These are phyloP conservation scores for Trochalopteron elliotii DNA, from an alignment of 2,113 vertebrate species.

Conservation along the genomic window DNA sequence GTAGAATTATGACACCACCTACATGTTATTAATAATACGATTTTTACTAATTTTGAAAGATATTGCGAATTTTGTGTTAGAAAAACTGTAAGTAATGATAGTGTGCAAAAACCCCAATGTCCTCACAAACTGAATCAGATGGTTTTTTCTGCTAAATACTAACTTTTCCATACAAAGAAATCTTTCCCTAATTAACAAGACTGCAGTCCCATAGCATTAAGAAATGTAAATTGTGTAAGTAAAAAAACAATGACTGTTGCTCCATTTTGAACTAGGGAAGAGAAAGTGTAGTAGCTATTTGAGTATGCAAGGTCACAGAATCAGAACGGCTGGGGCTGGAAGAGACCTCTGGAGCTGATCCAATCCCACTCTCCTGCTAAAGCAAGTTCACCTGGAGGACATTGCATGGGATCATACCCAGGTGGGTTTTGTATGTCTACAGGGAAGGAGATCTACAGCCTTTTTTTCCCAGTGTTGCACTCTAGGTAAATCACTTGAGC, in stretches of 20 bases:
- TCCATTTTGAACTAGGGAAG: not conserved
- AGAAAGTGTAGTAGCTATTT: not conserved
- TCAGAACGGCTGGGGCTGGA: not conserved
- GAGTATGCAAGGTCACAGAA: not conserved
- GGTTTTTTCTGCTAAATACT: not conserved
- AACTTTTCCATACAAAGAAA: not conserved
- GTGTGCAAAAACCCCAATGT: not conserved
- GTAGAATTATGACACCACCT: not conserved
- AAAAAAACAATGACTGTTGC: not conserved
- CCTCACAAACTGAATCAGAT: not conserved
- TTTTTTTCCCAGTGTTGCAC: not conserved
- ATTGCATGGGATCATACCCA: not conserved
- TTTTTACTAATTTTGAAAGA: not conserved
- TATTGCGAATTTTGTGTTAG: not conserved
- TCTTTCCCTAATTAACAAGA: not conserved
- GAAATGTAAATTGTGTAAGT: not conserved
- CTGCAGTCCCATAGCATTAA: not conserved
- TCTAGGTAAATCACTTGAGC: not conserved
- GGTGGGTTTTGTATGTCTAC: not conserved
- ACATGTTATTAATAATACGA: not conserved
- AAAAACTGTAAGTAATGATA: not conserved
- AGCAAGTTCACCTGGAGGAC: not conserved
- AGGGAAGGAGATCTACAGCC: not conserved
- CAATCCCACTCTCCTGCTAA: not conserved
- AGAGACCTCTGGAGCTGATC: accelerated